Evolutionary conservation across 1,140 invertebrate genomes (phyloP), one percentile per base, ranked within the genome.

Genomic region (Zaprionus vittiger): DNA sequence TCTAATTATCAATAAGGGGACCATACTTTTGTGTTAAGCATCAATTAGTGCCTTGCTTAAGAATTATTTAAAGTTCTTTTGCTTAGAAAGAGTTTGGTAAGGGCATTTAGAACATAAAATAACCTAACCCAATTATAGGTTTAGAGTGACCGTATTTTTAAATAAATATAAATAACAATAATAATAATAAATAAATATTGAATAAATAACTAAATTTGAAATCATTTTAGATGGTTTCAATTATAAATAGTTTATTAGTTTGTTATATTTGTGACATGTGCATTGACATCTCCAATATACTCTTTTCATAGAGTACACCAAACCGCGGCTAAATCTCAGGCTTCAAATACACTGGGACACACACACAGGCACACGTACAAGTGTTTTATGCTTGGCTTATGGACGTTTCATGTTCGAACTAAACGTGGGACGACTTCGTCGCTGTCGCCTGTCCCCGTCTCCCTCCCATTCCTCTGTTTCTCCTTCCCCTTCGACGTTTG

Each of bases 361-460:
- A 49, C 41, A 31, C n/a, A 49, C 24, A 47, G 20, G 44, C 38
- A 62, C 55, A 62, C 56, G 47, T 17, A 63, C 72, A 72, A 66
- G 77, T 77, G 77, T 76, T 67, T 79, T 71, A 75, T 75, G 77
- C 73, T 65, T 79, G 73, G 63, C 66, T 79, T 79, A 77, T 80
- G 74, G 47, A 31, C 63, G 55, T 73, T 79, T 67, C 73, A 73
- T 72, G 74, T 77, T 77, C 69, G 38, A 73, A 22, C 68, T 52
- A 44, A 73, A 73, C 63, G 61, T 62, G 63, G 44, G 37, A 72
- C 55, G 68, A 60, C 20, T 7, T n/a, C 38, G 55, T 24, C 37
- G 34, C 12, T 17, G 34, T 24, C 64, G 31, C 52, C 24, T 54
- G 31, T 24, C n/a, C 63, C 2, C 22, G n/a, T 44, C 31, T 31